Percentiles rank a stretch among this genome's conserved stretches.
Evolutionary conservation across 2,888 invertebrate genomes (phyloP).

Genomic region (Noctua janthe): DNA sequence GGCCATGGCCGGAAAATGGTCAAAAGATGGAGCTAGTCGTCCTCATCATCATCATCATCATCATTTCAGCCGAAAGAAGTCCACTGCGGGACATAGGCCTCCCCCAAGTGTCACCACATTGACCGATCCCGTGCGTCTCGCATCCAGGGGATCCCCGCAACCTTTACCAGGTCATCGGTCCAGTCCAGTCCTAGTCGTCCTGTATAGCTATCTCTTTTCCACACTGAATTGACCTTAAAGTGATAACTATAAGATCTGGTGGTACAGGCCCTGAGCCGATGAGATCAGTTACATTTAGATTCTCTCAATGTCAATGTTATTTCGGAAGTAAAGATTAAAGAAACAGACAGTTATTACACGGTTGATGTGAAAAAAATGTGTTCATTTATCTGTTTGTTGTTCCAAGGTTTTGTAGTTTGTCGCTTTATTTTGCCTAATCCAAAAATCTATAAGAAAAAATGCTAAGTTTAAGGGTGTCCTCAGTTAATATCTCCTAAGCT

Average conservation of each 20-base stretch:
- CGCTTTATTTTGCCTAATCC: neutral
- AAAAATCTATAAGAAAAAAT: neutral
- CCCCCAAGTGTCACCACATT: too few species aligned
- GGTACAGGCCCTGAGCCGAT: neutral
- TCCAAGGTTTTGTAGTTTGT: constrained; percentile 18
- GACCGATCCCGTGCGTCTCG: too few species aligned
- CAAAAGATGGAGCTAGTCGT: neutral
- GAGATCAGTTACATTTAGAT: constrained; percentile 25
- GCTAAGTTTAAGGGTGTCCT: neutral
- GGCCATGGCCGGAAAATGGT: neutral
- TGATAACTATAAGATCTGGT: neutral
- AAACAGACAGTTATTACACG: constrained; percentile 20
- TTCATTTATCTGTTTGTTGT: constrained; percentile 34
- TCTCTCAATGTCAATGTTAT: constrained; percentile 46
- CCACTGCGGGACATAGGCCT: too few species aligned
- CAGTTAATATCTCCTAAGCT: neutral
- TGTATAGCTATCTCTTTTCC: neutral
- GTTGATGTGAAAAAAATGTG: constrained; percentile 25
- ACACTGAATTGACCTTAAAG: neutral
- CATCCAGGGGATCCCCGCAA: too few species aligned
- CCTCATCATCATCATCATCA: neutral
- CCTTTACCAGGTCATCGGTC: too few species aligned
- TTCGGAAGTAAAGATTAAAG: constrained; percentile 43
- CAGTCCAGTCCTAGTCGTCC: neutral
- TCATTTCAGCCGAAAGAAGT: too few species aligned